These are phyloP conservation scores for Anguilla marmorata DNA, from an alignment of 2,797 vertebrate genomes.

Conservation along the genomic window DNA sequence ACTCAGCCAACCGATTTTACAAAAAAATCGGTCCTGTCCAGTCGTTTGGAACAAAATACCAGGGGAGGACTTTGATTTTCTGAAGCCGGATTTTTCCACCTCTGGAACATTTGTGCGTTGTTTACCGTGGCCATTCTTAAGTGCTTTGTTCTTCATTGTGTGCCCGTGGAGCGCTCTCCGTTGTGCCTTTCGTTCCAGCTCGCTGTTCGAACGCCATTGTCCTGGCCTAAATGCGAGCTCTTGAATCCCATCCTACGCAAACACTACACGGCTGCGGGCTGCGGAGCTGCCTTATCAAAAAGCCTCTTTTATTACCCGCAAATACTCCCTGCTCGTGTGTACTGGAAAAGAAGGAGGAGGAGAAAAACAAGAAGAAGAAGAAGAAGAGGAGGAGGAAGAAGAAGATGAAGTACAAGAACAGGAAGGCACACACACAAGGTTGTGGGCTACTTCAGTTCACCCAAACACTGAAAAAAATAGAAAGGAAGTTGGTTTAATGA, in stretches of 20 bases:
- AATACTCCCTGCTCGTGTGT: not conserved
- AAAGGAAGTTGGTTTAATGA: not conserved
- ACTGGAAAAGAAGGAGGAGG: not conserved
- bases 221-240: not conserved
- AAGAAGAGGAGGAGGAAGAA: too few species aligned
- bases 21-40: too few species aligned
- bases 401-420: too few species aligned
- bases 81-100: not conserved
- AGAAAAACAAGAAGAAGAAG: not conserved
- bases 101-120: slow-evolving; percentile 5
- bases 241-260: slow-evolving; percentile 12
- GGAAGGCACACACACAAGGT: not conserved
- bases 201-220: not conserved
- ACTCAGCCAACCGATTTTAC: too few species aligned
- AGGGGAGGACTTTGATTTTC: not conserved
- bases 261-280: not conserved
- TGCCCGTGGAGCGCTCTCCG: slow-evolving; percentile 1
- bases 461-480: not conserved
- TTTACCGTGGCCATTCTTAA: not conserved
- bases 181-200: not conserved
- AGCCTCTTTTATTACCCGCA: slow-evolving; percentile 5
- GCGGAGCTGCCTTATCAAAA: not conserved
- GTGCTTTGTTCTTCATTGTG: not conserved
- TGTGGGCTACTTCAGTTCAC: not conserved
- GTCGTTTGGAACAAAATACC: not conserved